Evolutionary conservation across 2,888 invertebrate species (phyloP), one percentile per base, ranked within the genome.

Genomic region (Drosophila demipolita): DNA sequence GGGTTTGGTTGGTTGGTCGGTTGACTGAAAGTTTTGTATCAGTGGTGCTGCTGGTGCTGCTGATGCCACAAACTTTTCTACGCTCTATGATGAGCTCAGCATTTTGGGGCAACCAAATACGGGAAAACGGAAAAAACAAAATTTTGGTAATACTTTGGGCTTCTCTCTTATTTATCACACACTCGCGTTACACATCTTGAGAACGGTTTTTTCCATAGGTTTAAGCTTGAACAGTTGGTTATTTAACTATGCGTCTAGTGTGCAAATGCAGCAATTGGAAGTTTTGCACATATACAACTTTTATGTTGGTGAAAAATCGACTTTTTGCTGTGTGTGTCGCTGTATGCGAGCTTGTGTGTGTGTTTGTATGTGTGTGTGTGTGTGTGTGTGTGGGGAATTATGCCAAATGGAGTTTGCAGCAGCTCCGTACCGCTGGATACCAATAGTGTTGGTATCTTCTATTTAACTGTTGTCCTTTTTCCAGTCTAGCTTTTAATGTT

Each of bases 381-480:
- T 57, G 66, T 61, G 84, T 65, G 83, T 73, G 83, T 73, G 83
- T 73, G 85, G 81, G 67, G 80, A 81, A 90, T 81, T 80, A 83
- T 90, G 89, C 89, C 90, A 87, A 89, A 69, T 73, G 78, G 78
- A 78, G 78, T 78, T 78, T 70, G 80, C 78, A 79, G 76, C 73
- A 79, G 76, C 73, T 73, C 73, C 73, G 70, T 73, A 68, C 76
- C 69, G 78, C 72, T 80, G 89, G 87, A 89, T 87, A 87, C 90
- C 87, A 89, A 90, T 89, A 87, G 90, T 85, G 89, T 87, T 87
- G 91, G 88, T 90, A 89, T 85, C 90, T 90, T 90, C 87, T 80
- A 78, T 81, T 72, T 82, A 73, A 81, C 80, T 78, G 87, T 82
- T 89, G 90, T 84, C 90, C 91, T 80, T 80, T 87, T 90, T 89